These are phyloP conservation scores for human DNA, from an alignment of 2,113 vertebrate genomes.

Conservation along the genomic window DNA sequence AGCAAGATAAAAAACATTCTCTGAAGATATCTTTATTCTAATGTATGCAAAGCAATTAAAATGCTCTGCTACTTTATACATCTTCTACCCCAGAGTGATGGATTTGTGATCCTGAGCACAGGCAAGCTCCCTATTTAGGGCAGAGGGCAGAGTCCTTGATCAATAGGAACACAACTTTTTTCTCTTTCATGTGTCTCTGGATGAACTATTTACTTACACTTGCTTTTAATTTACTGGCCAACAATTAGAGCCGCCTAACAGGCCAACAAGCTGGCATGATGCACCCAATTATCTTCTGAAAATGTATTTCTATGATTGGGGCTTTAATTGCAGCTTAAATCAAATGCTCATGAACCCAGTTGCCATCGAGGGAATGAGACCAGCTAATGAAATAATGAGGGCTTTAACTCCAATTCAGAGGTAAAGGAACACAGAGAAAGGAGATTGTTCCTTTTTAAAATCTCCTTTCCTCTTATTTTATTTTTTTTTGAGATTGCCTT, in stretches of 20 bases:
- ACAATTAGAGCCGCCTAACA: slow-evolving; percentile 63
- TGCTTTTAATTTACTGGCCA: slow-evolving; percentile 70
- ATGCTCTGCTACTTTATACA: neutral
- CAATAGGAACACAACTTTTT: slow-evolving; percentile 65
- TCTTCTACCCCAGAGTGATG: slow-evolving; percentile 68
- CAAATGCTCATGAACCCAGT: slow-evolving; percentile 52
- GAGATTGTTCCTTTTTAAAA: neutral
- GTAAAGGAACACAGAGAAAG: neutral
- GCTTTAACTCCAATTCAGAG: slow-evolving; percentile 33
- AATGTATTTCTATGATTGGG: slow-evolving; percentile 71
- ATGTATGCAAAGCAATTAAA: slow-evolving; percentile 73
- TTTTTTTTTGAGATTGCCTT: neutral
- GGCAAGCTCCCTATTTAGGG: slow-evolving; percentile 58
- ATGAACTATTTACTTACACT: slow-evolving; percentile 70
- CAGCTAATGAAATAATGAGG: slow-evolving; percentile 55
- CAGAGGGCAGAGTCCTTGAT: slow-evolving; percentile 61
- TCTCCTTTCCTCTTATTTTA: neutral
- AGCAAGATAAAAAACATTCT: slow-evolving; percentile 58
- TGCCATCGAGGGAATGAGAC: slow-evolving; percentile 26
- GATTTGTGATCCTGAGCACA: slow-evolving; percentile 66
- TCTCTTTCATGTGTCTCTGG: slow-evolving; percentile 50
- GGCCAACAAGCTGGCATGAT: neutral
- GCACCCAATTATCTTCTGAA: slow-evolving; percentile 67
- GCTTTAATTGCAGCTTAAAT: slow-evolving; percentile 76
- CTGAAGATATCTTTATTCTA: slow-evolving; percentile 66